Base-by-base conservation (phyloP, 2,797 vertebrate species). In the Liasis olivaceus region DNA sequence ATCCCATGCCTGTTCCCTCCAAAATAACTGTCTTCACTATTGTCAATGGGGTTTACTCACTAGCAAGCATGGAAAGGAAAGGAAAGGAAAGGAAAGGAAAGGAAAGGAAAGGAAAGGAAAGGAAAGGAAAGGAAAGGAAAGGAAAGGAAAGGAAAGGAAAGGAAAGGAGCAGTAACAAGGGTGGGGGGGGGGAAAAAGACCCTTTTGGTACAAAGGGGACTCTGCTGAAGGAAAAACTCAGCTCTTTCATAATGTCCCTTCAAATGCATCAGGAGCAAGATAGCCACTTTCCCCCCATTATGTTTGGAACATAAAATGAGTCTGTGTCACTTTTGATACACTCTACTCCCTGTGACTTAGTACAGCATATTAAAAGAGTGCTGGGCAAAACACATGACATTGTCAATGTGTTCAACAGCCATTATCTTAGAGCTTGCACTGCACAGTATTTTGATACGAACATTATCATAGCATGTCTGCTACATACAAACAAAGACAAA, bases 401-500 rank as follows among this genome's bases (percentile, higher is more conserved):
- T 96, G 95, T 87, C 94, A 92, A 95, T 94, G 89, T 92, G 93
- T 90, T 94, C 96, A 92, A 88, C 93, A 95, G 95, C 95, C 95
- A 96, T 97, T 96, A 94, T 93, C 95, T 72, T 94, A 95, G 93
- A 95, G 90, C 94, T 94, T 94, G 91, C 90, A 94, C 95, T 94
- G 92, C 95, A 92, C 60, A 93, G 93, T 92, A 86, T 95, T 91
- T 92, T 89, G 93, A 90, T 93, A 95, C 94, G 87, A 95, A 93
- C 87, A 94, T 93, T 95, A 96, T 91, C 90, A 95, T 20, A 6
- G 31, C 97, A 97, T 97, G 97, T 97, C 96, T 93, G 94, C 94
- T 91, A 93, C 93, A 94, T 92, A 91, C 91, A 90, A 91, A 95
- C 91, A 93, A 93, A 95, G 94, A 93, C 93, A 96, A 96, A 95